phyloP scores from a whole-genome alignment of 2,113 vertebrate genomes.

The Hyperoodon ampullatus region DNA sequence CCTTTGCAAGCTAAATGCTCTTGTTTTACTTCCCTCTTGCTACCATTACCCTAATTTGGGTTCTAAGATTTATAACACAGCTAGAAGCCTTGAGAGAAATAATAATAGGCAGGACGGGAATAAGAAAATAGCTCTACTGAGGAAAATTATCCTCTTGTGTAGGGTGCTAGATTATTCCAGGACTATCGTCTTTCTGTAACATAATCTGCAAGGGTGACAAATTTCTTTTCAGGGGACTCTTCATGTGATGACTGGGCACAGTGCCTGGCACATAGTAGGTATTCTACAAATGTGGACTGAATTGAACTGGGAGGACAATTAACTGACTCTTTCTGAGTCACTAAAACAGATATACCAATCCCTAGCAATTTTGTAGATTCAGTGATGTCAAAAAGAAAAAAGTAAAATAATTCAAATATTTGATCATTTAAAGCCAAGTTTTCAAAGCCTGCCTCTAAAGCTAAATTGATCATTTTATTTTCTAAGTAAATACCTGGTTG shows the following conservation, averaged over 20 bases:
- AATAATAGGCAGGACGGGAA: neutral
- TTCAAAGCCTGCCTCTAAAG: neutral
- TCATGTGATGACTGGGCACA: neutral
- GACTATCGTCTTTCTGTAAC: neutral
- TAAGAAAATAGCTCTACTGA: neutral
- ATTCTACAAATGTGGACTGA: neutral
- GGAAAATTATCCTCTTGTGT: neutral
- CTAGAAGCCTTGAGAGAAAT: neutral
- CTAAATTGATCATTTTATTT: constrained; percentile 21
- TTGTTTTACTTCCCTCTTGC: neutral
- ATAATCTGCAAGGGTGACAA: neutral
- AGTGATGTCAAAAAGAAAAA: constrained; percentile 29
- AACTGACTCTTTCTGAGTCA: neutral
- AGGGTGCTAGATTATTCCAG: neutral
- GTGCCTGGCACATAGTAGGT: neutral
- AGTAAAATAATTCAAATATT: constrained; percentile 28
- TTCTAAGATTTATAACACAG: neutral
- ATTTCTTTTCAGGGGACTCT: neutral
- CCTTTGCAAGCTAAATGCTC: neutral
- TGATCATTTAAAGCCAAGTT: constrained; percentile 25
- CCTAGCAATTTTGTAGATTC: neutral
- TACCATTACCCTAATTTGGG: neutral
- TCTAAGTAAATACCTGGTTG: neutral
- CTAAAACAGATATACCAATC: neutral
- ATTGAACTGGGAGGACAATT: neutral